A percentile compares a stretch with the other conserved stretches of the same genome.
These are phyloP conservation scores for Struthio camelus DNA, from an alignment of 2,113 vertebrate species.

Conservation along the genomic window DNA sequence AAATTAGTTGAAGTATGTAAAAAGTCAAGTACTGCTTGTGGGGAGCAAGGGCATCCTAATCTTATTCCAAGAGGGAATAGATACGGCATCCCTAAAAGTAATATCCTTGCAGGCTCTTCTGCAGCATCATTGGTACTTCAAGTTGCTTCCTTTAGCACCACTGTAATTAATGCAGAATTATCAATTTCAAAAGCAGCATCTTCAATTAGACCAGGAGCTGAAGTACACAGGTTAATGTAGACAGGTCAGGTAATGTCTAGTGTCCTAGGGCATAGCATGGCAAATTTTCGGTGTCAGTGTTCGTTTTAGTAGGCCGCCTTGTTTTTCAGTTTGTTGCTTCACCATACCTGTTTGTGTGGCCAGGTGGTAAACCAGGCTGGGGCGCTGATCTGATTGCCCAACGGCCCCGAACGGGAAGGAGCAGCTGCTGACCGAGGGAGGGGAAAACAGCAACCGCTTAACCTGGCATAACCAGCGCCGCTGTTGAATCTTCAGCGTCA, in stretches of 20 bases:
- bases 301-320: accelerated
- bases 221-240: not conserved
- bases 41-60: not conserved
- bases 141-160: not conserved
- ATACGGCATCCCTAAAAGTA: not conserved
- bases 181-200: accelerated
- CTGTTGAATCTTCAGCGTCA: not conserved
- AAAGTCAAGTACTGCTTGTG: not conserved
- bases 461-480: accelerated
- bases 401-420: not conserved
- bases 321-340: not conserved
- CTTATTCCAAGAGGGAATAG: not conserved
- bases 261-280: not conserved
- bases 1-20: not conserved
- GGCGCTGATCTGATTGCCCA: accelerated
- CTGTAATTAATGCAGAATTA: not conserved
- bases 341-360: not conserved
- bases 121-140: accelerated
- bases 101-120: accelerated
- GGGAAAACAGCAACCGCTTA: not conserved
- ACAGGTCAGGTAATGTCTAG: accelerated
- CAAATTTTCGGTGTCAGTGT: not conserved
- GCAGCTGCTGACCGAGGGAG: not conserved
- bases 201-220: not conserved
- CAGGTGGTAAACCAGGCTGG: not conserved